Evolutionary conservation across 1,140 invertebrate genomes (phyloP).

Genomic region (Drosophila ambigua): DNA sequence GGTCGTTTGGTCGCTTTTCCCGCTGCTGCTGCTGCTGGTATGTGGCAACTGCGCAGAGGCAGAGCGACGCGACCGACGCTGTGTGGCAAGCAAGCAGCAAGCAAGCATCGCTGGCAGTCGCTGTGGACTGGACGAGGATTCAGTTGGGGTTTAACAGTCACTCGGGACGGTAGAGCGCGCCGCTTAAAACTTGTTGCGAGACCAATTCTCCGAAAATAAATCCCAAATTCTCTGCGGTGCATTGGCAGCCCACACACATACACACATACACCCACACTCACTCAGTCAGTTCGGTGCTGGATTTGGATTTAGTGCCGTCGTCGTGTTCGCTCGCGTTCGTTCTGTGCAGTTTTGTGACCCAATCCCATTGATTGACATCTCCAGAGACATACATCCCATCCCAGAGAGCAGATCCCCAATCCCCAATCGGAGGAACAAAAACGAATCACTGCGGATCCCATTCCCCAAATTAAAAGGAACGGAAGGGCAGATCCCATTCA

Average conservation of each 20-base stretch:
- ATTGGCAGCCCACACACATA: constrained; percentile 54
- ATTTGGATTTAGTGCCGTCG: background rate
- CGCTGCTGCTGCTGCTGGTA: constrained; percentile 25
- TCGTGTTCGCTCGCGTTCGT: constrained; percentile 12
- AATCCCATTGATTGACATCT: too few species aligned
- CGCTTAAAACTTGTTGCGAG: constrained; percentile 81
- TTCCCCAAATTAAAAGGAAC: constrained; percentile 5
- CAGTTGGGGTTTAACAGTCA: constrained; percentile 84
- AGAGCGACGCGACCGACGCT: constrained; percentile 1
- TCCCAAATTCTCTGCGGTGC: constrained; percentile 83
- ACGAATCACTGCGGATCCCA: too few species aligned
- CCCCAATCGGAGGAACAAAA: too few species aligned
- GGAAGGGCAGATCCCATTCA: constrained; percentile 4
- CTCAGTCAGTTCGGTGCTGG: background rate
- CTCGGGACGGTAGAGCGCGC: constrained; percentile 83
- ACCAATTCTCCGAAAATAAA: constrained; percentile 83
- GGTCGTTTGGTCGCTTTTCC: constrained; percentile 47
- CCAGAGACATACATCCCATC: too few species aligned
- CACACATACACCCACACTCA: constrained; percentile 5
- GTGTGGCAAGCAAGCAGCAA: constrained; percentile 2
- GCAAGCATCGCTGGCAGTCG: constrained; percentile 54
- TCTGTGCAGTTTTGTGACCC: constrained; percentile 6
- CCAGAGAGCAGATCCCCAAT: too few species aligned
- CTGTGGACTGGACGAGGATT: constrained; percentile 62
- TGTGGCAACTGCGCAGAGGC: constrained; percentile 21